Evolutionary conservation across 1,140 invertebrate species (phyloP).

Genomic region (Nebria ingens): DNA sequence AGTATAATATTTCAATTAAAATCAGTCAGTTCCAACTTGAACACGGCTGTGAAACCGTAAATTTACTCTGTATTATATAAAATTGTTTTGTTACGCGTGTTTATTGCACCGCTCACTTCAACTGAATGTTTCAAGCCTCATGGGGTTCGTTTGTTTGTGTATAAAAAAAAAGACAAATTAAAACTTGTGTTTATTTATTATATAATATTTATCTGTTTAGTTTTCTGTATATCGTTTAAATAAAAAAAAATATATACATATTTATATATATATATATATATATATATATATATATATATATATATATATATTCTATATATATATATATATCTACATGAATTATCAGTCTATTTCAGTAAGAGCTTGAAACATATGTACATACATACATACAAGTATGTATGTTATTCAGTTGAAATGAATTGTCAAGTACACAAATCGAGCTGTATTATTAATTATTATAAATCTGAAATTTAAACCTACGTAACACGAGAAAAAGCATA

Average conservation of each 20-base stretch:
- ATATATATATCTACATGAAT: background rate
- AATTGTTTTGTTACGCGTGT: background rate
- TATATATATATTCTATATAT: background rate
- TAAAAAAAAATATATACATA: too few species aligned
- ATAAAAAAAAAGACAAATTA: background rate
- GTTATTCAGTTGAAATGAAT: too few species aligned
- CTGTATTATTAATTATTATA: background rate
- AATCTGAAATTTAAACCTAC: conserved; percentile 4
- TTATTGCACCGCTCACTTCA: background rate
- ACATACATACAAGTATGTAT: too few species aligned
- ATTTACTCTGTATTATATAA: background rate
- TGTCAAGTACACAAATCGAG: too few species aligned
- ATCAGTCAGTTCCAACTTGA: conserved; percentile 25
- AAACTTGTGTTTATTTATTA: conserved; percentile 3
- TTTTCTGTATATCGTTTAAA: background rate
- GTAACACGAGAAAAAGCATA: background rate
- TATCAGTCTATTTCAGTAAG: conserved; percentile 1
- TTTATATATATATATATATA: background rate
- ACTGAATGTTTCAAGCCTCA: background rate
- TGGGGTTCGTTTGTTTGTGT: background rate
- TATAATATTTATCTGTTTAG: too few species aligned
- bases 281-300: background rate
- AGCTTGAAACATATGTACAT: background rate
- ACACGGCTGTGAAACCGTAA: background rate
- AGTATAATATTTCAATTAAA: background rate